Evolutionary conservation across 1,140 invertebrate genomes (phyloP), one percentile per base, ranked within the genome.

Genomic region (Brevipalpus yothersi): DNA sequence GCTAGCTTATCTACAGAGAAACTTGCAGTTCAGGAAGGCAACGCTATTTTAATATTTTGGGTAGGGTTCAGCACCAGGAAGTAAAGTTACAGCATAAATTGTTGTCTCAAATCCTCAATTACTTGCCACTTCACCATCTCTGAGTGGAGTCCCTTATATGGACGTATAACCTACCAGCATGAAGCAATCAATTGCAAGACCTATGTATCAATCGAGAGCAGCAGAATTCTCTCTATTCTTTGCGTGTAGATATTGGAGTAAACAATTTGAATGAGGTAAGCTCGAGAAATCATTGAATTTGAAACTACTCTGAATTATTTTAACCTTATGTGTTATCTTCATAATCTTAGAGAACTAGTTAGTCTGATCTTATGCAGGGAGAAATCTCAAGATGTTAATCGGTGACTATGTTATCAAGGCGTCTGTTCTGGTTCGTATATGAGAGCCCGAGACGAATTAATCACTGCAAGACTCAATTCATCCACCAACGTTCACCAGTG

Each of bases 321-420:
- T 58, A 53, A 15, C 47, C 45, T 51, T 53, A 63, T 60, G 9
- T 43, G 15, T 62, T 10, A 60, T 61, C 19, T 54, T 54, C 70
- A 63, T 66, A 78, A 75, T 58, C 77, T 94, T 47, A 82, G 92
- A 64, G 71, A 75, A 62, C 72, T 79, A 60, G 69, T 84, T 42
- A 84, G 84, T 69, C 82, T 82, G 59, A 73, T 82, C 63, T 72
- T 93, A 42, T 81, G 82, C 54, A 88, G 86, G 67, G 78, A 88
- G 21, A 82, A 82, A 56, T 66, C 74, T n/a, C n/a, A 89, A 93
- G 72, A 67, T 98, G 13, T 94, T 89, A 23, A 79, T 97, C 0
- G 98, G 97, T 70, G 94, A 98, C 71, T 94, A 98, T 66, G 83
- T 99, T 54, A 86, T 98, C 51, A 98, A 98, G 64, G 93, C 88